Evolutionary conservation across 2,888 invertebrate species (phyloP).

Genomic region (Drosophila atroscutellata): DNA sequence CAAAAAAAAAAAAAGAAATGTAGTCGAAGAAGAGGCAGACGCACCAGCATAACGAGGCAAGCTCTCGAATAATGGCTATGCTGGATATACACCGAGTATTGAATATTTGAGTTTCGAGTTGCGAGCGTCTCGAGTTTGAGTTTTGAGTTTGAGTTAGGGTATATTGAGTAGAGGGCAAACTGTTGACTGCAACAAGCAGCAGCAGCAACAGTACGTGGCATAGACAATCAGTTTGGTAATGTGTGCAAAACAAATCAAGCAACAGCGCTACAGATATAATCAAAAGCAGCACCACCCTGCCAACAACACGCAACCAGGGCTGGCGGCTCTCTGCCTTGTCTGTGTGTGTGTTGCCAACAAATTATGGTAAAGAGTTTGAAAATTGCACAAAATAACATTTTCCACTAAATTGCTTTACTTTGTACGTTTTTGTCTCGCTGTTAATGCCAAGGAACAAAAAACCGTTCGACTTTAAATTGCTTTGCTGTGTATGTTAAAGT

Average conservation of each 20-base stretch:
- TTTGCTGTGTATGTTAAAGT: not conserved
- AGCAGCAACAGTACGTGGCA: conserved; percentile 58
- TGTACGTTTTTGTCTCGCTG: conserved; percentile 5
- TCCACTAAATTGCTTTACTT: conserved; percentile 1
- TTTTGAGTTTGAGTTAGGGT: conserved; percentile 17
- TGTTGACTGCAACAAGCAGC: conserved; percentile 49
- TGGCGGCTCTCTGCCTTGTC: conserved; percentile 2
- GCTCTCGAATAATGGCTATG: conserved; percentile 43
- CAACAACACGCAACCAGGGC: conserved; percentile 40
- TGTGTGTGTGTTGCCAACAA: conserved; percentile 5
- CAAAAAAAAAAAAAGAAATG: conserved; percentile 17
- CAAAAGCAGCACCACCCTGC: conserved; percentile 50
- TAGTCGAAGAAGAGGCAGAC: conserved; percentile 26
- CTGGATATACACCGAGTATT: conserved; percentile 17
- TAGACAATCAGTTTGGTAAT: conserved; percentile 76
- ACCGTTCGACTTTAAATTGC: not conserved
- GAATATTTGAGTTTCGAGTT: conserved; percentile 31
- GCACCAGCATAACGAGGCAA: conserved; percentile 68
- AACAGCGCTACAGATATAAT: conserved; percentile 73
- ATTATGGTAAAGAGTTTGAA: not conserved
- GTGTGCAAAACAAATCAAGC: conserved; percentile 80
- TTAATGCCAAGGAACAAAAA: not conserved
- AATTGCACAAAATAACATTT: not conserved
- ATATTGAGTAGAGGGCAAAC: conserved; percentile 16
- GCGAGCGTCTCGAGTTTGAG: conserved; percentile 10